These are phyloP conservation scores for Hippocampus abdominalis DNA, from an alignment of 2,113 vertebrate genomes.

Conservation along the genomic window DNA sequence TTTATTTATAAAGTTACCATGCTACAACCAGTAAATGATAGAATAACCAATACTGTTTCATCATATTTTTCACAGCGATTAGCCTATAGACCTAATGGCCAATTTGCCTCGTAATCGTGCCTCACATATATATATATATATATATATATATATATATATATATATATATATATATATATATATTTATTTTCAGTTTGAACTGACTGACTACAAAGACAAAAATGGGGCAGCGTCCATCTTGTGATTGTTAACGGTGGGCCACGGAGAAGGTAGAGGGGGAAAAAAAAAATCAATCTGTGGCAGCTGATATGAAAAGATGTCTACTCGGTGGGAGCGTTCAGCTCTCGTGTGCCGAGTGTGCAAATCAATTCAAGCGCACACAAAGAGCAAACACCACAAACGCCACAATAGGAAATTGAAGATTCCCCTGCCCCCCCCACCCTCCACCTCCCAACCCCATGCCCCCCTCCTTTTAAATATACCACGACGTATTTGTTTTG, in stretches of 20 bases:
- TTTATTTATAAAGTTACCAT: too few species aligned
- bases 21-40: too few species aligned
- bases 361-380: conserved; percentile 84
- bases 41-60: too few species aligned
- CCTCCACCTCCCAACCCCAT: conserved; percentile 54
- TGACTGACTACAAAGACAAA: neutral
- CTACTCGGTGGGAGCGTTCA: conserved; percentile 86
- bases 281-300: conserved; percentile 90
- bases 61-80: too few species aligned
- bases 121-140: too few species aligned
- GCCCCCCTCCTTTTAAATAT: conserved; percentile 75
- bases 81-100: too few species aligned
- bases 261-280: conserved; percentile 56
- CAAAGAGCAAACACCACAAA: conserved; percentile 78
- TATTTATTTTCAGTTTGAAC: neutral
- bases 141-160: too few species aligned
- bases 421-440: conserved; percentile 65
- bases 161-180: too few species aligned
- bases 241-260: conserved; percentile 84
- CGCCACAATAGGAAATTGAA: conserved; percentile 81
- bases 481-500: conserved; percentile 81
- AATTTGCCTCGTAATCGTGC: too few species aligned
- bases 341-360: conserved; percentile 82
- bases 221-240: neutral
- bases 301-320: conserved; percentile 95